phyloP scores from a whole-genome alignment of 92 coral and sea anemone species.

The Actinernus sp. region DNA sequence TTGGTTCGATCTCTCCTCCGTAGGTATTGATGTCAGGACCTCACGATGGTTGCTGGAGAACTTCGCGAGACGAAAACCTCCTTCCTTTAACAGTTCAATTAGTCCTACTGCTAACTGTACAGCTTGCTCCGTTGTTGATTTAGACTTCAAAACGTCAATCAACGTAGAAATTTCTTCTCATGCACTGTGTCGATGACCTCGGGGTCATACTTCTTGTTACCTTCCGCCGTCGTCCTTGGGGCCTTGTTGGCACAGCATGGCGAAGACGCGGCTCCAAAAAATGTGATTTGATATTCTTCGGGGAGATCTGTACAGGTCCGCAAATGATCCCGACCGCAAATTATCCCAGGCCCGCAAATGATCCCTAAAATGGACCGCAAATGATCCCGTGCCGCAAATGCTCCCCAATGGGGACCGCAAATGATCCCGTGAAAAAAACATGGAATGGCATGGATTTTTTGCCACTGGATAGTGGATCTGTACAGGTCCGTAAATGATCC shows the following conservation, averaged over 20 bases:
- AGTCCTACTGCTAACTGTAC: conserved; percentile 1
- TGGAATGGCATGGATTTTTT: too few species aligned
- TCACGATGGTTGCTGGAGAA: conserved; percentile 29
- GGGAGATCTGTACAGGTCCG: too few species aligned
- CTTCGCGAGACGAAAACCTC: conserved; percentile 32
- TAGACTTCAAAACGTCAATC: conserved; percentile 39
- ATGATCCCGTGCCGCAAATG: too few species aligned
- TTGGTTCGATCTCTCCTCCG: conserved; percentile 33
- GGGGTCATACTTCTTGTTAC: not conserved
- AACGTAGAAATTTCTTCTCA: conserved; percentile 45
- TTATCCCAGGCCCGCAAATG: too few species aligned
- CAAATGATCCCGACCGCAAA: too few species aligned
- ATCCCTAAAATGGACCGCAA: too few species aligned
- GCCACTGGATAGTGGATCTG: too few species aligned
- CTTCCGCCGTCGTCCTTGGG: not conserved
- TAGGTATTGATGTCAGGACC: conserved; percentile 38
- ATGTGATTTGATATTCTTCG: too few species aligned
- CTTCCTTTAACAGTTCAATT: conserved; percentile 8
- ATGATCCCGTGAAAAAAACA: too few species aligned
- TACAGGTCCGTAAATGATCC: too few species aligned
- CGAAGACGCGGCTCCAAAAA: conserved; percentile 7
- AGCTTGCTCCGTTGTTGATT: not conserved
- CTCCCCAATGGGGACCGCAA: too few species aligned
- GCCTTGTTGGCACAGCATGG: not conserved
- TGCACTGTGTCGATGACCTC: not conserved